Percentiles rank a stretch among this genome's conserved stretches.
phyloP scores from a whole-genome alignment of 2,113 vertebrate species.

The Catharus bicknelli region DNA sequence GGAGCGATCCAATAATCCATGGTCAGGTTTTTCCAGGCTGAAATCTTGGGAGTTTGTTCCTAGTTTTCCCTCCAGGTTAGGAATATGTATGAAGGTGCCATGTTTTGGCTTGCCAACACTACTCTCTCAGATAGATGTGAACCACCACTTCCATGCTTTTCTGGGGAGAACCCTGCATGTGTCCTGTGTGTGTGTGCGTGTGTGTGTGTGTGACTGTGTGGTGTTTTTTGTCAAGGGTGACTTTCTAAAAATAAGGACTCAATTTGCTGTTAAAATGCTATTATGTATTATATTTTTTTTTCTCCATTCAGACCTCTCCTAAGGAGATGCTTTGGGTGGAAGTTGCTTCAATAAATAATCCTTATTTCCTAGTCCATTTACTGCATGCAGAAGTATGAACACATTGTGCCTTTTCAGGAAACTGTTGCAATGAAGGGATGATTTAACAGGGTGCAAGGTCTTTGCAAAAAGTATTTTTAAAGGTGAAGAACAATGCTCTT shows the following conservation, averaged over 20 bases:
- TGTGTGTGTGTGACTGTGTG: slow-evolving; percentile 27
- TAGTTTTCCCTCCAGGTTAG: slow-evolving; percentile 52
- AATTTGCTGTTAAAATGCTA: slow-evolving; percentile 70
- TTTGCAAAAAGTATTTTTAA: slow-evolving; percentile 36
- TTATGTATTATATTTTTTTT: slow-evolving; percentile 42
- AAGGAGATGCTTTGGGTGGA: slow-evolving; percentile 55
- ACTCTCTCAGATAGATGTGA: slow-evolving; percentile 68
- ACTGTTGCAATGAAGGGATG: slow-evolving; percentile 25
- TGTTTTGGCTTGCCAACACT: slow-evolving; percentile 75
- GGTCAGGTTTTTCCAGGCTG: slow-evolving; percentile 40
- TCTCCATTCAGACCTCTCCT: slow-evolving; percentile 66
- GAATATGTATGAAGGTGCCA: slow-evolving; percentile 76
- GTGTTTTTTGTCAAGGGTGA: slow-evolving; percentile 67
- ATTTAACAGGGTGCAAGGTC: slow-evolving; percentile 40
- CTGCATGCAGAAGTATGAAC: slow-evolving; percentile 74
- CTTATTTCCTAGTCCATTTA: slow-evolving; percentile 74
- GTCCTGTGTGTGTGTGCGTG: slow-evolving; percentile 26
- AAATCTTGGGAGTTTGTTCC: slow-evolving; percentile 24
- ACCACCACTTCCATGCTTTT: slow-evolving; percentile 56
- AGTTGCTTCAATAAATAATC: slow-evolving; percentile 54
- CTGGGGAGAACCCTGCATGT: slow-evolving; percentile 75
- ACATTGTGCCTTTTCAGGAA: slow-evolving; percentile 75
- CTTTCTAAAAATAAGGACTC: slow-evolving; percentile 72
- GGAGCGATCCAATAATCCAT: not conserved
- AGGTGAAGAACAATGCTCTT: slow-evolving; percentile 21